These are phyloP conservation scores for Drosophila phalerata DNA, from an alignment of 2,888 invertebrate species.

Conservation along the genomic window DNA sequence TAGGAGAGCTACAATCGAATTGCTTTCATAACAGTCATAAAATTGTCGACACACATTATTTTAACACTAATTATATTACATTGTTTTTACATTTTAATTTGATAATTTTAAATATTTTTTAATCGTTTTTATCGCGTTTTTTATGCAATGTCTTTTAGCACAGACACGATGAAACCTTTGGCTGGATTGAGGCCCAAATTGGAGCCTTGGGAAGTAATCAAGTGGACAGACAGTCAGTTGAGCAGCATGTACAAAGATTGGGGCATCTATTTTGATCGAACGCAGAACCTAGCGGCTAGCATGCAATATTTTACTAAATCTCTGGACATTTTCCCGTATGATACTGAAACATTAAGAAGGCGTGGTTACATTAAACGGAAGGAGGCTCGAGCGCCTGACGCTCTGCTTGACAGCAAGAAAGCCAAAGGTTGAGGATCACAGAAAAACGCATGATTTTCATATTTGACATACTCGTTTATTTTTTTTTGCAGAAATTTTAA, in stretches of 20 bases:
- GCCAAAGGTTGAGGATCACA: conserved; percentile 66
- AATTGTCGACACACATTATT: conserved; percentile 26
- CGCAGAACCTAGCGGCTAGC: conserved; percentile 66
- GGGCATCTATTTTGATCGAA: conserved; percentile 73
- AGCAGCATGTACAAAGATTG: conserved; percentile 80
- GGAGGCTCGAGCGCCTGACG: conserved; percentile 71
- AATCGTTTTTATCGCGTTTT: conserved; percentile 8
- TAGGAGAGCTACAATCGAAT: not conserved
- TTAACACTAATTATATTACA: conserved; percentile 9
- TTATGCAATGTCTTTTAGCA: conserved; percentile 3
- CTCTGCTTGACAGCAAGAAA: conserved; percentile 67
- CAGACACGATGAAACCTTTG: not conserved
- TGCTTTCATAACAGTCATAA: not conserved
- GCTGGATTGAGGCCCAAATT: conserved; percentile 33
- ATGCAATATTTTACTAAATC: conserved; percentile 75
- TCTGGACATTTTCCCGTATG: conserved; percentile 63
- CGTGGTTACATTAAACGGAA: conserved; percentile 74
- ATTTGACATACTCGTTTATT: not conserved
- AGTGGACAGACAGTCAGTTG: conserved; percentile 70
- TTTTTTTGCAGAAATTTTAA: conserved; percentile 40
- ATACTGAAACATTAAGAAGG: conserved; percentile 63
- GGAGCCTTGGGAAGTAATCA: conserved; percentile 75
- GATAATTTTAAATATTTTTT: conserved; percentile 12
- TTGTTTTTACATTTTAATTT: conserved; percentile 18
- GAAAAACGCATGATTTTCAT: too few species aligned